Conservation (phyloP, 2,113 vertebrate genomes). For the Patagioenas fasciata region DNA sequence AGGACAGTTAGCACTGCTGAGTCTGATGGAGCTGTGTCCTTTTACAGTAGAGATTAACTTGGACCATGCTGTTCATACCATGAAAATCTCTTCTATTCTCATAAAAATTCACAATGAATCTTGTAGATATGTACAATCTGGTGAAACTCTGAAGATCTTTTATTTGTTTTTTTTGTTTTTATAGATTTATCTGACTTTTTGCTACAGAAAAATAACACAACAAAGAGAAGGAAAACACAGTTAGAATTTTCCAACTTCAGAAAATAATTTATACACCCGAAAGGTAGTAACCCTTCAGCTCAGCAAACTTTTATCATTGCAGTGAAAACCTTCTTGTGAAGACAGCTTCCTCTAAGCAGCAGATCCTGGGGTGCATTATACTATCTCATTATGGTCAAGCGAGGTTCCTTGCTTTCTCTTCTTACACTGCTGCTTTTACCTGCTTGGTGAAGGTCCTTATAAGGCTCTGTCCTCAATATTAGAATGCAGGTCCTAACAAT, state of each 20-base stretch:
- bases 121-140: background rate
- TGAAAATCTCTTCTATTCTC: background rate
- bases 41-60: background rate
- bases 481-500: background rate
- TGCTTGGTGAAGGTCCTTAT: background rate
- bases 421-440: background rate
- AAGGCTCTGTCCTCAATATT: background rate
- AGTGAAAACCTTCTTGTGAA: background rate
- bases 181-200: background rate
- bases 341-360: background rate
- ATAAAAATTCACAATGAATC: background rate
- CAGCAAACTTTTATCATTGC: background rate
- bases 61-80: background rate
- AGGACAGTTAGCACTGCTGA: background rate
- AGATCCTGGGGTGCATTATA: background rate
- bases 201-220: background rate
- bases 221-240: background rate
- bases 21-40: background rate
- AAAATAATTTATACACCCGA: background rate
- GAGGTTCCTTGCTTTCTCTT: background rate
- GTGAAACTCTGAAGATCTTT: background rate
- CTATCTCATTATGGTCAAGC: background rate
- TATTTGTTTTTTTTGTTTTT: background rate
- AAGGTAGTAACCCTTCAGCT: background rate
- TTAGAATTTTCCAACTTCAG: background rate